These are phyloP conservation scores for Bombus cullumanus DNA, from an alignment of 1,140 invertebrate species.

Conservation along the genomic window DNA sequence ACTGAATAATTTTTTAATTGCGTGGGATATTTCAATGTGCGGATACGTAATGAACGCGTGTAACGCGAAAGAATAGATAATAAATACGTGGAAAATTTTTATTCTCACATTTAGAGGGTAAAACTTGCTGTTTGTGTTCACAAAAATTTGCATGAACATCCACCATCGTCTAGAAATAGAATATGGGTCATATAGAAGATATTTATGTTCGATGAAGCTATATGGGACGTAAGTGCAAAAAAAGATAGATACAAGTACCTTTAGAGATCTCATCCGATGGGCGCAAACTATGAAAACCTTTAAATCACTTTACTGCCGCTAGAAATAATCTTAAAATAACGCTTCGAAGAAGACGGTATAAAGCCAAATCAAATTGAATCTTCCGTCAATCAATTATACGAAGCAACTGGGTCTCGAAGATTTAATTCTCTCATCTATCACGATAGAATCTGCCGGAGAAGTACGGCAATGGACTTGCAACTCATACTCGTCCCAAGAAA, in stretches of 20 bases:
- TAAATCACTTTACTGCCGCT: not conserved
- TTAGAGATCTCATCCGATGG: too few relatives aligned
- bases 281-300: too few relatives aligned
- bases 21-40: not conserved
- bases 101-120: not conserved
- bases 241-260: not conserved
- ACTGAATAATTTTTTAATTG: not conserved
- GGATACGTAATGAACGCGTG: too few relatives aligned
- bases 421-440: not conserved
- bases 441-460: not conserved
- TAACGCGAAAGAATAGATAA: not conserved
- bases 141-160: not conserved
- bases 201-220: not conserved
- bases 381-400: not conserved
- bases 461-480: not conserved
- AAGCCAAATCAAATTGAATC: not conserved
- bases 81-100: not conserved
- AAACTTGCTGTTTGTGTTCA: not conserved
- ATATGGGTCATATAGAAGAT: not conserved
- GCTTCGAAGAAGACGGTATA: not conserved
- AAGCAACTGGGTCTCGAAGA: not conserved
- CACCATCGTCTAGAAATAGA: not conserved
- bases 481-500: not conserved
- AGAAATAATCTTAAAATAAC: not conserved
- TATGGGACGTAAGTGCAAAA: not conserved